Evolutionary conservation across 2,888 invertebrate species (phyloP), one percentile per base, ranked within the genome.

Genomic region (Unio delphinus): DNA sequence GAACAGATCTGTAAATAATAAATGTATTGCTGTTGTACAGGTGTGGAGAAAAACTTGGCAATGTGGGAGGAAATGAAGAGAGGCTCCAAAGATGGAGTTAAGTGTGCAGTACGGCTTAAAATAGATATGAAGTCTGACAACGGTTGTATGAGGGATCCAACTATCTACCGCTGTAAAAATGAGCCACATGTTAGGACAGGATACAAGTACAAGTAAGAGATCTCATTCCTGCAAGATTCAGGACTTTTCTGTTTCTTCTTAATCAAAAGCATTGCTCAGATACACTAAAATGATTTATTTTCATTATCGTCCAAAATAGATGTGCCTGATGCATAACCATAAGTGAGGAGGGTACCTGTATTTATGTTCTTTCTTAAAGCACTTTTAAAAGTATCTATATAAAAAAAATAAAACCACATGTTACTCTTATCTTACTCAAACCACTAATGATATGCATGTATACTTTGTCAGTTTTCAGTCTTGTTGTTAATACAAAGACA

Each of bases 81-180:
- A 71, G 99, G 96, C 0, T 93, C 94, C 0, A 91, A 91, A 17
- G 88, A 90, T 5, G 99, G 99, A 0, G 94, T 95, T 74, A 94
- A 94, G 82, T 98, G 96, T 89, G 98, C 98, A 88, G 96, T 99
- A 0, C 93, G 99, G 67, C 98, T 98, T 0, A 99, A 98, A 92
- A 98, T 99, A 72, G 96, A 98, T 90, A 99, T 99, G 97, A 93
- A 94, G 83, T 97, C 97, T 0, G 92, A 94, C 26, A 99, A 99
- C 90, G 99, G 99, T 1, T 99, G 98, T 85, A 91, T 99, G 93
- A 92, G 99, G 56, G 99, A 99, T 92, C 99, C 99, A 55, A 98
- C 99, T 34, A 98, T 99, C 86, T 99, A 98, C 90, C 92, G 99
- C 23, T 99, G 98, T 91, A 99, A 99, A 91, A 94, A 94, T 66